phyloP scores from a whole-genome alignment of 2,888 invertebrate species.

The Brachypterus glaber region DNA sequence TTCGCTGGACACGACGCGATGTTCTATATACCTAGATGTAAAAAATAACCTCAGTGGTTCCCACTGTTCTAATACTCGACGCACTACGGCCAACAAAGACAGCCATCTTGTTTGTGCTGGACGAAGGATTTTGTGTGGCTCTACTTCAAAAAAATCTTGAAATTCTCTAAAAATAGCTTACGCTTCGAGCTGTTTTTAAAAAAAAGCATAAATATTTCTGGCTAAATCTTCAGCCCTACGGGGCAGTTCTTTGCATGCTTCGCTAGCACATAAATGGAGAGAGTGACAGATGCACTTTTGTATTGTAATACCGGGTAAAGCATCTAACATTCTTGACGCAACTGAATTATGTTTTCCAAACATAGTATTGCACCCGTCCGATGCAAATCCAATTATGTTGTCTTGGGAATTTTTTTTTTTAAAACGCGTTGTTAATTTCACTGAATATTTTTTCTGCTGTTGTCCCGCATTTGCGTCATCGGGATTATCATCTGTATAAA shows the following conservation, averaged over 20 bases:
- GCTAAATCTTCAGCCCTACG: slow-evolving; percentile 28
- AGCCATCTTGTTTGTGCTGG: slow-evolving; percentile 14
- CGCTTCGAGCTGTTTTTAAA: slow-evolving; percentile 20
- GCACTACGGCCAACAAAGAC: slow-evolving; percentile 8
- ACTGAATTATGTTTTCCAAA: slow-evolving; percentile 30
- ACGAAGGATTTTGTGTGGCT: slow-evolving; percentile 13
- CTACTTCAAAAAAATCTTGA: slow-evolving; percentile 15
- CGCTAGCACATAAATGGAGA: slow-evolving; percentile 29
- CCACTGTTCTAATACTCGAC: slow-evolving; percentile 10
- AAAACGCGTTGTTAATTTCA: no score
- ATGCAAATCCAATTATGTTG: slow-evolving; percentile 33
- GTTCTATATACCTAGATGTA: no score
- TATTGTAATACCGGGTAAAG: slow-evolving; percentile 27
- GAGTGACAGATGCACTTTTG: slow-evolving; percentile 32
- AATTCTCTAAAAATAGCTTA: slow-evolving; percentile 17
- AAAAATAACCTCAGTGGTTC: slow-evolving; percentile 12
- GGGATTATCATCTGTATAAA: slow-evolving; percentile 2
- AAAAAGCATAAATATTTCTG: slow-evolving; percentile 25
- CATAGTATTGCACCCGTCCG: slow-evolving; percentile 33
- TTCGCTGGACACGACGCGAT: no score
- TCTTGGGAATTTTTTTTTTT: no score
- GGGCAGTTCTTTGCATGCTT: slow-evolving; percentile 30
- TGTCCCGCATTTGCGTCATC: not conserved
- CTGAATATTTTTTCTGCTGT: no score
- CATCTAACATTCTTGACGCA: slow-evolving; percentile 24